Base-by-base conservation (phyloP, 1,140 invertebrate species). In the Drosophila repletoides region DNA sequence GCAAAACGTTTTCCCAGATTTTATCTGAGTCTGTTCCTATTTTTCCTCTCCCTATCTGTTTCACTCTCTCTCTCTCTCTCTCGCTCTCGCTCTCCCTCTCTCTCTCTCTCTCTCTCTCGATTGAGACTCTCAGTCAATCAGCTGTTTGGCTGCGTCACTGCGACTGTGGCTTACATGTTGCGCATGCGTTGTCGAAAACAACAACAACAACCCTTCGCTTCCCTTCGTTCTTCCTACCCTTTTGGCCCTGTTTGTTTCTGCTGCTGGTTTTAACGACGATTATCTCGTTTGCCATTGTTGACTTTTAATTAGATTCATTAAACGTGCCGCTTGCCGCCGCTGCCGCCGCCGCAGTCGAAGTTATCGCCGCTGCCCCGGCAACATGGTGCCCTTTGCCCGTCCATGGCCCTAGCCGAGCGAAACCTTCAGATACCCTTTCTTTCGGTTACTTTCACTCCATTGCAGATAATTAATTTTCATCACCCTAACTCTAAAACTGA, bases 221-320 rank as follows among this genome's bases (percentile, higher is more conserved):
- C 15, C 24, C 24, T 33, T 38, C 9, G 26, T 24, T 29, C 17
- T 61, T n/a, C 22, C 55, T 19, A 38, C n/a, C 4, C 38, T n/a
- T 22, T 33, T 22, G 10, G 24, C 28, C 17, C 33, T 52, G 19
- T 55, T 40, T 33, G 29, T 28, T 22, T 26, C 24, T 56, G 31
- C 40, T 24, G 43, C 19, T 76, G 61, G 41, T 63, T 67, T 71
- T 64, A 52, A 63, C 61, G 51, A 66, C 80, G 80, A 86, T 86
- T 80, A 86, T 86, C 80, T 86, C 81, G 72, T 80, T 84, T 79
- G 80, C 59, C 83, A 88, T 88, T 88, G 84, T 88, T 88, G 84
- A 88, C 84, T 88, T 88, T 88, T 88, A 88, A 88, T 88, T 88
- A 88, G 84, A 88, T 88, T 88, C 84, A 88, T 88, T 88, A 76